Conservation (phyloP, 2,113 vertebrate genomes). For the Scortum barcoo region DNA sequence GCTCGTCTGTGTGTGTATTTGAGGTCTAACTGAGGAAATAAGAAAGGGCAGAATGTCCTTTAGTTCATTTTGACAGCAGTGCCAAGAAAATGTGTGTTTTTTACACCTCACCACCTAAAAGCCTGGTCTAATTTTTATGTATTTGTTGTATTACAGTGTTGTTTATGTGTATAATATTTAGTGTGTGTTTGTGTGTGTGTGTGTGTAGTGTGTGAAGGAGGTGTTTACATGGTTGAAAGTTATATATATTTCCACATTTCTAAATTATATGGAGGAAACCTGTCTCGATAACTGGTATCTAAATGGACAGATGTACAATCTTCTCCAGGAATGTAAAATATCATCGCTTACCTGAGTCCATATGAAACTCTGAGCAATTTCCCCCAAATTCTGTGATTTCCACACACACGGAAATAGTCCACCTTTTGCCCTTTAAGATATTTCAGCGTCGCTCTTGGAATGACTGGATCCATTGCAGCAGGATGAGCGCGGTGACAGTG, state of each 20-base stretch:
- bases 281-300: slow-evolving; percentile 26
- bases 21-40: slow-evolving; percentile 8
- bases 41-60: slow-evolving; percentile 10
- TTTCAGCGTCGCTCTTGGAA: slow-evolving; percentile 33
- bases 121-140: neutral
- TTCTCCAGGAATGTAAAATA: slow-evolving; percentile 37
- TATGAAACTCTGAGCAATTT: slow-evolving; percentile 43
- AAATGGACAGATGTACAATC: slow-evolving; percentile 37
- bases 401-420: slow-evolving; percentile 33
- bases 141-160: neutral
- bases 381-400: slow-evolving; percentile 31
- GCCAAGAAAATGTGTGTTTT: neutral
- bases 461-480: slow-evolving; percentile 49
- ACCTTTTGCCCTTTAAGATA: slow-evolving; percentile 52
- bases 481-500: slow-evolving; percentile 13
- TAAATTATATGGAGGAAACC: slow-evolving; percentile 33
- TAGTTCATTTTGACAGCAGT: slow-evolving; percentile 20
- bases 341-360: neutral
- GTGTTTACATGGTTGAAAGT: neutral
- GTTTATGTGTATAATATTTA: slow-evolving; percentile 16
- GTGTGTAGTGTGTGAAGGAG: neutral
- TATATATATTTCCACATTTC: slow-evolving; percentile 41
- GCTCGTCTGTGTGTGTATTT: slow-evolving; percentile 28
- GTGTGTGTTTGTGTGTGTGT: slow-evolving; percentile 3
- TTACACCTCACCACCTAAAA: neutral